Base-by-base conservation (phyloP, 2,888 invertebrate genomes). In the Cistogaster globosa region DNA sequence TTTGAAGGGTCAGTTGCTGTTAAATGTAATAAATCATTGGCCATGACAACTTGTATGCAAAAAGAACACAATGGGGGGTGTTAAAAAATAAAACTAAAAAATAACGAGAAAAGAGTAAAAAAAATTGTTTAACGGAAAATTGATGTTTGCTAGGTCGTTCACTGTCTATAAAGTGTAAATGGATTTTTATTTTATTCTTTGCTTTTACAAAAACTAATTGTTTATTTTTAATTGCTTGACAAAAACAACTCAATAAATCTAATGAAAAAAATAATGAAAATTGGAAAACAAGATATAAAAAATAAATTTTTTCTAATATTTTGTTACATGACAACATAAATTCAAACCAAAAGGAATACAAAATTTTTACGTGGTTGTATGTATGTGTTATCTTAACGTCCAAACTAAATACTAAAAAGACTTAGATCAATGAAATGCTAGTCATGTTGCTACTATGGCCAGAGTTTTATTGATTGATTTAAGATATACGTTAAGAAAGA, bases 11-110 rank as follows among this genome's bases (percentile, higher is more conserved):
- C 85, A 85, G 65, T 75, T 82, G 57, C 78, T 85, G 85, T 79
- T 85, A 85, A 69, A 85, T 71, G 78, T 75, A 85, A 85, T 85
- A 85, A 85, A 85, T 85, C 85, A 85, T 85, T 75, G 85, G 67
- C 85, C 82, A 78, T 85, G 85, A 82, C 85, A 85, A 67, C 69
- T 48, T 26, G 20, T 74, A 38, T 51, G 81, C 69, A 51, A 63
- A 60, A 63, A 75, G 63, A 82, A 48, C 22, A 65, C 62, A 53
- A 71, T 71, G 58, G 74, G 60, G 82, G 78, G 78, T 78, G 78
- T 69, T 65, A 14, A 36, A 67, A 8, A 5, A 32, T 5, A 8
- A 32, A 32, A 32, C 32, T 0, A 55, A 58, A 38, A 4, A 45
- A n/a, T n/a, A n/a, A 62, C 36, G n/a, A 68, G 16, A 53, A 16